Base-by-base conservation (phyloP, 2,113 vertebrate species). In the Corvus cornix region DNA sequence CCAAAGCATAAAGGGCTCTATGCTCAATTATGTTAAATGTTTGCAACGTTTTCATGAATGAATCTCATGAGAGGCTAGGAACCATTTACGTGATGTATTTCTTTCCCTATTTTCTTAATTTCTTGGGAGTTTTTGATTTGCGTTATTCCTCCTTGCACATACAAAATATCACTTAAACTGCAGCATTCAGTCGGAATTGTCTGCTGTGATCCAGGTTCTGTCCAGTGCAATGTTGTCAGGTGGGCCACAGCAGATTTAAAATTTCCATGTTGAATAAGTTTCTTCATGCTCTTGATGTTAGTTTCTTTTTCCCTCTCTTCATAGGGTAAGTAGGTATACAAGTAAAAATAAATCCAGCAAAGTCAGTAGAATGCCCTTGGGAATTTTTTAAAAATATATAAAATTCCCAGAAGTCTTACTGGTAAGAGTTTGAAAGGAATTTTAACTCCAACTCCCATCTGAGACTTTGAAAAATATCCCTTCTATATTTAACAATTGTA, bases 91-190 rank as follows among this genome's bases (percentile, higher is more conserved):
- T 67, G 31, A 35, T 6, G 4, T n/a, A n/a, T 26, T 28, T 80
- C 37, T 41, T 30, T 74, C 51, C 16, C 8, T n/a, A 8, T 35
- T 91, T 84, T 16, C 17, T 46, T 51, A 21, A 22, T 74, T 74
- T 63, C 44, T 39, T 48, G 24, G 10, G 13, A 3, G 6, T 0
- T 2, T 2, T 44, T 39, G 31, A 13, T 28, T n/a, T 64, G 4
- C 6, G 2, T 56, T 52, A 27, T 49, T 83, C 10, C 14, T 68
- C 9, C 8, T 59, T 43, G 6, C 20, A 12, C 17, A 11, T 17
- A 16, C 11, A 24, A 56, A 64, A 1, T 18, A 13, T 48, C 19
- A 10, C 27, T 68, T 64, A 35, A 76, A 69, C 12, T 52, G 28
- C 37, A 95, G 44, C n/a, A 52, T 33, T 53, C 27, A 19, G 4